phyloP scores from a whole-genome alignment of 37 sponge, comb jelly and placozoan genomes.

The Spongilla lacustris region DNA sequence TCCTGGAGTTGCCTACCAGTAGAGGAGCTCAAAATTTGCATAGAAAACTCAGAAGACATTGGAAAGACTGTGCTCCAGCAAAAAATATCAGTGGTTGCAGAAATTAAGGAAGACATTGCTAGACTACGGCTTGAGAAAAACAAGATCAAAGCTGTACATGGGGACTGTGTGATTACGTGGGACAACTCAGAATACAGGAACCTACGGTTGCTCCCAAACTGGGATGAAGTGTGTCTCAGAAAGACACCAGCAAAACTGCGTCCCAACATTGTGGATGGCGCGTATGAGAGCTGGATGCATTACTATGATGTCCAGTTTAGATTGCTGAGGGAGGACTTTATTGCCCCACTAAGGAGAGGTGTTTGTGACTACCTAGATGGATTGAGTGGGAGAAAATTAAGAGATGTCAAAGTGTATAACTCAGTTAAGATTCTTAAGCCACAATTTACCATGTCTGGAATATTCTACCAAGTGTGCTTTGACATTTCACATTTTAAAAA shows the following conservation, averaged over 20 bases:
- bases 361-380: slow-evolving; percentile 50
- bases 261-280: slow-evolving; percentile 56
- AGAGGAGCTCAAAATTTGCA: slow-evolving; percentile 8
- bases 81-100: background rate
- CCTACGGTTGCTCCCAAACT: slow-evolving; percentile 50
- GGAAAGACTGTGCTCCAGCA: background rate
- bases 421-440: slow-evolving; percentile 49
- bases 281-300: slow-evolving; percentile 71
- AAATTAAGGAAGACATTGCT: background rate
- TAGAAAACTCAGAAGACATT: background rate
- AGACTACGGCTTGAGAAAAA: background rate
- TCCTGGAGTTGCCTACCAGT: slow-evolving; percentile 56
- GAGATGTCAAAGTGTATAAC: slow-evolving; percentile 71
- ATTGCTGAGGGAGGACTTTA: slow-evolving; percentile 87
- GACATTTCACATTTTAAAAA: slow-evolving; percentile 24
- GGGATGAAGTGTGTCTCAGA: slow-evolving; percentile 38
- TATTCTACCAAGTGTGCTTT: slow-evolving; percentile 65
- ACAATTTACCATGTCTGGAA: slow-evolving; percentile 39
- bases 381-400: slow-evolving; percentile 17
- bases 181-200: slow-evolving; percentile 55
- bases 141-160: background rate
- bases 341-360: slow-evolving; percentile 84
- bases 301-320: slow-evolving; percentile 89
- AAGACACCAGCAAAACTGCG: slow-evolving; percentile 44
- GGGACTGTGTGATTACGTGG: background rate